phyloP scores from a whole-genome alignment of 2,797 vertebrate genomes.

The Phrynocephalus forsythii region DNA sequence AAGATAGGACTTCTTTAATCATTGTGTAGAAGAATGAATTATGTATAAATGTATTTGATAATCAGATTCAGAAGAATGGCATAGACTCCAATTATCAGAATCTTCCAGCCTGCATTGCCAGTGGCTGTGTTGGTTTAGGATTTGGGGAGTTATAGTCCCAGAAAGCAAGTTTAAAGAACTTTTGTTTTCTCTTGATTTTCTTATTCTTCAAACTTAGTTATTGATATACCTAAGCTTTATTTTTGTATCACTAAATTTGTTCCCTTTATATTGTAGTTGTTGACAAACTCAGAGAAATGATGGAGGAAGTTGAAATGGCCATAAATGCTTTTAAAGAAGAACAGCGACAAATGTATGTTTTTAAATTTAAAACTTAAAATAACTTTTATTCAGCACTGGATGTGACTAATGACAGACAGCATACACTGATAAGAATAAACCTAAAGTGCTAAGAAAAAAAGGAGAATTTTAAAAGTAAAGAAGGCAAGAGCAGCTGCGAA shows the following conservation, averaged over 20 bases:
- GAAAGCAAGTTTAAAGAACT: not conserved
- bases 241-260: not conserved
- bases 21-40: not conserved
- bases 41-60: not conserved
- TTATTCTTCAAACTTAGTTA: not conserved
- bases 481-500: not conserved
- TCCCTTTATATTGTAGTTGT: conserved; percentile 80
- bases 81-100: too few species aligned
- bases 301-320: conserved; percentile 90
- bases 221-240: not conserved
- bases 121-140: too few species aligned
- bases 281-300: conserved; percentile 87
- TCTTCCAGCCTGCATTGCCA: too few species aligned
- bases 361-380: not conserved
- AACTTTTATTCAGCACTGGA: conserved; percentile 8
- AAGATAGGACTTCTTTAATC: not conserved
- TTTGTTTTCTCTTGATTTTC: not conserved
- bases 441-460: conserved; percentile 1
- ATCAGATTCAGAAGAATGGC: not conserved
- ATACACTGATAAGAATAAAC: not conserved
- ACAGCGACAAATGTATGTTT: conserved; percentile 84
- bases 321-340: conserved; percentile 88
- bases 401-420: not conserved
- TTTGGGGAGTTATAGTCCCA: not conserved
- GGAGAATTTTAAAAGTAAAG: not conserved